Evolutionary conservation across 2,113 vertebrate genomes (phyloP).

Genomic region (Cololabis saira): DNA sequence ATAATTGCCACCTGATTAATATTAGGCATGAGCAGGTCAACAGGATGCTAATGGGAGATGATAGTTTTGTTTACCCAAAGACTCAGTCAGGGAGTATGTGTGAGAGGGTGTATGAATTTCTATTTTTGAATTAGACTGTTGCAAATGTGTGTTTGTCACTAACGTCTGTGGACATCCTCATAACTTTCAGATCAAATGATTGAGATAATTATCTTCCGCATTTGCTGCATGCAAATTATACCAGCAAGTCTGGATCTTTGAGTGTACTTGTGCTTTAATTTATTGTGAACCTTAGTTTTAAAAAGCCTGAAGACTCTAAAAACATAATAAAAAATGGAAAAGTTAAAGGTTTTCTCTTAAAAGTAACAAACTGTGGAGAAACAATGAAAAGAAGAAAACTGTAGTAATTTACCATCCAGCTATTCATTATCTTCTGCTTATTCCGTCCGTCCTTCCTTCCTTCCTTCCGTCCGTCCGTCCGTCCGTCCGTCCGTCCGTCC

Average conservation of each 20-base stretch:
- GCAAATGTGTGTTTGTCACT: conserved; percentile 6
- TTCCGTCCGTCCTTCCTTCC: too few species aligned
- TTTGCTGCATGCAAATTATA: not conserved
- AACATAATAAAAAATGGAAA: not conserved
- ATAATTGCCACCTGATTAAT: conserved; percentile 61
- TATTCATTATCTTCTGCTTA: too few species aligned
- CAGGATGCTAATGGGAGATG: conserved; percentile 59
- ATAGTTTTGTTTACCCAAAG: conserved; percentile 56
- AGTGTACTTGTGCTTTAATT: not conserved
- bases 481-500: too few species aligned
- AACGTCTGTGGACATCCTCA: not conserved
- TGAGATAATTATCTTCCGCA: conserved; percentile 25
- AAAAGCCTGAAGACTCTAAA: not conserved
- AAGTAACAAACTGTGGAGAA: too few species aligned
- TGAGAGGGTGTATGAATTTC: not conserved
- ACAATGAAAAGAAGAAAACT: too few species aligned
- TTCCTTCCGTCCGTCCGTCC: too few species aligned
- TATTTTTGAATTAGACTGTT: not conserved
- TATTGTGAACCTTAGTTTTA: not conserved
- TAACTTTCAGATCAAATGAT: conserved; percentile 22
- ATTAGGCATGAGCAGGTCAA: conserved; percentile 56
- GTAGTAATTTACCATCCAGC: too few species aligned
- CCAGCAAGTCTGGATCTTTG: not conserved
- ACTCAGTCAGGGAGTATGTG: not conserved
- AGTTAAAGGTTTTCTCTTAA: not conserved